A percentile compares a stretch with the other conserved stretches of the same genome.
phyloP scores from a whole-genome alignment of 2,113 vertebrate species.

The Guaruba guarouba region DNA sequence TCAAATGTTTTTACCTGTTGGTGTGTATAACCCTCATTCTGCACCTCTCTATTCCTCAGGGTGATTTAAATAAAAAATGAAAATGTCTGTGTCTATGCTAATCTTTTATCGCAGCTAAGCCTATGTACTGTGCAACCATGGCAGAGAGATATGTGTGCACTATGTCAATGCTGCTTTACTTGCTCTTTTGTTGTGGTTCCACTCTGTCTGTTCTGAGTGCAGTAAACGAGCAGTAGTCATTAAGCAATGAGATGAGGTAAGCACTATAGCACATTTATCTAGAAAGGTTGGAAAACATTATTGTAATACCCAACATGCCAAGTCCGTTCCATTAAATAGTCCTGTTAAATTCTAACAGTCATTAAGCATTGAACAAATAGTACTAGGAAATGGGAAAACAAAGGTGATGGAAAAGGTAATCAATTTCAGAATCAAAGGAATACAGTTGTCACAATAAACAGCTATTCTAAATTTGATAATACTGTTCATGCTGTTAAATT shows the following conservation, averaged over 20 bases:
- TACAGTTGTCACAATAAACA: not conserved
- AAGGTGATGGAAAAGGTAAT: not conserved
- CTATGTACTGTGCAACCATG: not conserved
- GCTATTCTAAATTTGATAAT: not conserved
- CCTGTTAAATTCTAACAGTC: not conserved
- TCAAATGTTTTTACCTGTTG: not conserved
- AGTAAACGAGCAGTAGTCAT: not conserved
- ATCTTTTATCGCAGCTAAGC: not conserved
- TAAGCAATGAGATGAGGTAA: not conserved
- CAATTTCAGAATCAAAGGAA: not conserved
- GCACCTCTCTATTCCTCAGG: not conserved
- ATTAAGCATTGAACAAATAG: not conserved
- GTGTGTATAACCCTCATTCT: not conserved
- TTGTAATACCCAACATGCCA: not conserved
- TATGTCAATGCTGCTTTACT: not conserved
- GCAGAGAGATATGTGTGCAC: not conserved
- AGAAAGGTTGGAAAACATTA: not conserved
- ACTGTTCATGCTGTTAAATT: not conserved
- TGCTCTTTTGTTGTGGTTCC: not conserved
- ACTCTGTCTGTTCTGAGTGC: not conserved
- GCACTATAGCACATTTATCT: not conserved
- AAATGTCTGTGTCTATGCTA: not conserved
- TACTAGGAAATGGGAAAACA: not conserved
- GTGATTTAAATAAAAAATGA: not conserved
- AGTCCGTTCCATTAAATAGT: not conserved